Base-by-base conservation (phyloP, 1,140 invertebrate genomes). In the Theocolax elegans region DNA sequence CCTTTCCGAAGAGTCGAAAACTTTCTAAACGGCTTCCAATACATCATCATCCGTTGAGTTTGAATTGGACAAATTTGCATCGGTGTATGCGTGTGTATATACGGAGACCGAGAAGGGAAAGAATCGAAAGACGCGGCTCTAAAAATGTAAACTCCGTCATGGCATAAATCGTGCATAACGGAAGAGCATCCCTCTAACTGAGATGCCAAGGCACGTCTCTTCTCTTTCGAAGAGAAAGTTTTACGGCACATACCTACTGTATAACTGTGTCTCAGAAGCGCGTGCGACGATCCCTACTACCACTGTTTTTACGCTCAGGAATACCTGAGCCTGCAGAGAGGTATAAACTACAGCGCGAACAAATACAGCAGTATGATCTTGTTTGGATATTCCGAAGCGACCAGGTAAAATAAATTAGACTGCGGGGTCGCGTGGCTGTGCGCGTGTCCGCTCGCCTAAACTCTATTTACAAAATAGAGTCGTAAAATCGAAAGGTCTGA, bases 81-180 rank as follows among this genome's bases (percentile, higher is more conserved):
- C n/a, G n/a, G n/a, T n/a, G n/a, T n/a, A n/a, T n/a, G n/a, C n/a
- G n/a, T n/a, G n/a, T n/a, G n/a, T n/a, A n/a, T n/a, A n/a, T n/a
- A n/a, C n/a, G n/a, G n/a, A n/a, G n/a, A n/a, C n/a, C n/a, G n/a
- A n/a, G n/a, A n/a, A n/a, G n/a, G 42, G 6, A 6, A 44, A 44
- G 3, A 17, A 53, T 25, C 8, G 21, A 31, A 65, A 66, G 19
- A 66, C 54, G 25, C 51, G 42, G 53, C 64, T 23, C 35, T 56
- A 68, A 68, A 58, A 67, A 67, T 17, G 65, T 67, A 68, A 60
- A 68, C 44, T 59, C 17, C 56, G 66, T 60, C 66, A 60, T 51
- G 56, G 66, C 27, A n/a, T 35, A 67, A 67, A 67, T 67, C 51
- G 54, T 42, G 21, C n/a, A 31, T 65, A 65, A 54, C 63, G 23